These are phyloP conservation scores for Halichondria panicea DNA, from an alignment of 37 sponge, comb jelly and placozoan genomes.

Conservation along the genomic window DNA sequence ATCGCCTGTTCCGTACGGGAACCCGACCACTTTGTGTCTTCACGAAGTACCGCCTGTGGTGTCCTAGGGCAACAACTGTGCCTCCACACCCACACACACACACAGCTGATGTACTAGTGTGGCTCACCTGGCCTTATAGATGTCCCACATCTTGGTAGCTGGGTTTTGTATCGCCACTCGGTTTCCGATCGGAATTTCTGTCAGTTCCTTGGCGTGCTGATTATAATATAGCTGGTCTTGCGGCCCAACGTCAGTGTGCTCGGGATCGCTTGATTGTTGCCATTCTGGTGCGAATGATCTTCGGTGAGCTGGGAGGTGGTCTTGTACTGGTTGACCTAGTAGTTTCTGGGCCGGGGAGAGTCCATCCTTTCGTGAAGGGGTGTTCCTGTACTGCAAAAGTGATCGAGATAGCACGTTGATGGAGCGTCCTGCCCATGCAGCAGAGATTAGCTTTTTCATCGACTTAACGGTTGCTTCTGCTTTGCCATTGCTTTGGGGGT, in stretches of 20 bases:
- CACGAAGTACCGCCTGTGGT: no score
- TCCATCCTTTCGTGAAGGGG: conserved; percentile 6
- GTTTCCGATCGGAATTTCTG: not conserved
- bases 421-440: not conserved
- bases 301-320: conserved; percentile 11
- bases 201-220: conserved; percentile 1
- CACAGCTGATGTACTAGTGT: no score
- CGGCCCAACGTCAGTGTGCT: no score
- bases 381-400: conserved; percentile 28
- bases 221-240: no score
- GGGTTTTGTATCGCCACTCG: conserved; percentile 3
- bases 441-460: conserved; percentile 20
- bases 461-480: conserved; percentile 30
- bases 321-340: conserved; percentile 12
- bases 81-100: no score
- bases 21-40: no score
- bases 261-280: not conserved
- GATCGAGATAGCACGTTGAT: conserved; percentile 6
- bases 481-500: conserved; percentile 39
- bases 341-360: conserved; percentile 14
- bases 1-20: no score
- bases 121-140: no score
- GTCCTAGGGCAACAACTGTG: no score
- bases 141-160: conserved; percentile 3
- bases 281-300: not conserved